A percentile compares a stretch with the other conserved stretches of the same genome.
Evolutionary conservation across 2,113 vertebrate genomes (phyloP).

Genomic region (Plecturocebus donacophilus): DNA sequence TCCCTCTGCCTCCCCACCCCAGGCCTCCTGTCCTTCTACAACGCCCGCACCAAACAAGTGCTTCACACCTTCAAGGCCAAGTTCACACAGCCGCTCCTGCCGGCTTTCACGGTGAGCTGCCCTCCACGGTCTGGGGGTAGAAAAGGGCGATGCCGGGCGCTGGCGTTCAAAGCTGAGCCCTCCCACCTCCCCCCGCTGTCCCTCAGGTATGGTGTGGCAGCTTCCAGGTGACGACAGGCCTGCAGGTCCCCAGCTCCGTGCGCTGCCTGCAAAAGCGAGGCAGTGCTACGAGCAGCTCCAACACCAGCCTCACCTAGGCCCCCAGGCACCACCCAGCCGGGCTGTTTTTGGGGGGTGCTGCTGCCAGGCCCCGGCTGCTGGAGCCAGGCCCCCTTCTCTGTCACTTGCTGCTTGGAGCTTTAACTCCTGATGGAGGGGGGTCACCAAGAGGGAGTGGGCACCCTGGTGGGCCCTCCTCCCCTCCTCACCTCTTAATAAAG

Average conservation of each 20-base stretch:
- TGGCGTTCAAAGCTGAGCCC: background rate
- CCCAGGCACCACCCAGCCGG: fast-evolving
- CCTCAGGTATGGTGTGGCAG: conserved; percentile 96
- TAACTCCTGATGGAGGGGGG: conserved; percentile 69
- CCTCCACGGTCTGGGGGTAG: fast-evolving
- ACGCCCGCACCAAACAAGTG: conserved; percentile 92
- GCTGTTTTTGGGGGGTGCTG: background rate
- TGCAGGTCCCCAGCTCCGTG: conserved; percentile 94
- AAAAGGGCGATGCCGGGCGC: fast-evolving
- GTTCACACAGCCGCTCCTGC: conserved; percentile 94
- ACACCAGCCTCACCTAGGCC: conserved; percentile 93
- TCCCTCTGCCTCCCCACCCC: background rate
- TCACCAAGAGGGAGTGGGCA: background rate
- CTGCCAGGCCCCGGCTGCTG: background rate
- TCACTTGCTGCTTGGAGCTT: conserved; percentile 82
- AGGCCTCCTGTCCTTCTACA: conserved; percentile 97
- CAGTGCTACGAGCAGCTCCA: conserved; percentile 96
- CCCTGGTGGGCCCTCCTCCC: background rate
- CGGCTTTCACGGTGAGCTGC: conserved; percentile 92
- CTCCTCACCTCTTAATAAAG: conserved; percentile 70
- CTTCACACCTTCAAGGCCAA: conserved; percentile 95
- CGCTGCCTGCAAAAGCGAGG: conserved; percentile 93
- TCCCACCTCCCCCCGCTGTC: background rate
- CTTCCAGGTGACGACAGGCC: conserved; percentile 92
- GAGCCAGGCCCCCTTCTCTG: background rate